Conservation (phyloP, 2,797 vertebrate species). For the Cetoscarus ocellatus region DNA sequence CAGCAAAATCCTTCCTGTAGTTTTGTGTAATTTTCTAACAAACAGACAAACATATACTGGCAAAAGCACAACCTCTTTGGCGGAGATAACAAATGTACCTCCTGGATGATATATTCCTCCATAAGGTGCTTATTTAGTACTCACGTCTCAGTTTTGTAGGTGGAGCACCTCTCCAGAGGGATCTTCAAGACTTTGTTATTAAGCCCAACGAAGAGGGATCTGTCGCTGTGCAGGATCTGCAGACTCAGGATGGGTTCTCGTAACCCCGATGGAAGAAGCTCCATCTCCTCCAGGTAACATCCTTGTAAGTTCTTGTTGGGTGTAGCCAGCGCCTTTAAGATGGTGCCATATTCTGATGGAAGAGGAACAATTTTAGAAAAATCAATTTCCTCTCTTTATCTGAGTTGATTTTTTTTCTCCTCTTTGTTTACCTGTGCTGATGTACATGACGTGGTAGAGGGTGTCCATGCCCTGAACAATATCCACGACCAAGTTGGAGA, state of each 20-base stretch:
- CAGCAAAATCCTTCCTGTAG: too few relatives aligned
- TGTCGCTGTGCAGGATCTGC: slow-evolving; percentile 95
- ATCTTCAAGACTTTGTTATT: slow-evolving; percentile 93
- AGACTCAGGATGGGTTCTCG: slow-evolving; percentile 93
- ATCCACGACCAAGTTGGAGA: slow-evolving; percentile 95
- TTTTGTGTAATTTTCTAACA: too few relatives aligned
- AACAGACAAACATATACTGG: too few relatives aligned
- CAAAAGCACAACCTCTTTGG: too few relatives aligned
- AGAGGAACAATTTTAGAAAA: slow-evolving; percentile 4
- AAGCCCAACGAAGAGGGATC: slow-evolving; percentile 94
- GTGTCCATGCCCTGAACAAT: slow-evolving; percentile 97
- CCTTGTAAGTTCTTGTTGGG: slow-evolving; percentile 93
- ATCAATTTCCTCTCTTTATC: neutral
- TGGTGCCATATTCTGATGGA: slow-evolving; percentile 92
- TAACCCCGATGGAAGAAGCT: slow-evolving; percentile 89
- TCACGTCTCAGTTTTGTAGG: slow-evolving; percentile 92
- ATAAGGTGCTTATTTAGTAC: slow-evolving; percentile 44
- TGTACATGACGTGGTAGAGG: slow-evolving; percentile 97
- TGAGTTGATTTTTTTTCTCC: neutral
- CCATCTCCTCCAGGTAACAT: slow-evolving; percentile 98
- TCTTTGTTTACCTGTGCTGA: slow-evolving; percentile 91
- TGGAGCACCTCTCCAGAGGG: slow-evolving; percentile 93
- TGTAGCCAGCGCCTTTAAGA: slow-evolving; percentile 95
- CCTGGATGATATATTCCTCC: neutral
- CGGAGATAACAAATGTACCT: too few relatives aligned